These are phyloP conservation scores for Megalopta genalis DNA, from an alignment of 1,140 invertebrate genomes.

Conservation along the genomic window DNA sequence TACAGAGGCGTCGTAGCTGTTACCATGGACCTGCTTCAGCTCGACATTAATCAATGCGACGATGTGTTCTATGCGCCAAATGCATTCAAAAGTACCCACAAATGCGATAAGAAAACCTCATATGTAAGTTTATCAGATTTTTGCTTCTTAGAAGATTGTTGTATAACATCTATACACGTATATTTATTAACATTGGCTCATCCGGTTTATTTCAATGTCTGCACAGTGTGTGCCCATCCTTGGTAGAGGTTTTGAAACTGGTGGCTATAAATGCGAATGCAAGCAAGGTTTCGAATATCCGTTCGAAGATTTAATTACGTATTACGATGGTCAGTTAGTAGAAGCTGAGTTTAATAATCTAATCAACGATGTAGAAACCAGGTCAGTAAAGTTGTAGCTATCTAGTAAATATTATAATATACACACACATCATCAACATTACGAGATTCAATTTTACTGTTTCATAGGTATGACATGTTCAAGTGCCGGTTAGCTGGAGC, in stretches of 20 bases:
- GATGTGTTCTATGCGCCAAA: constrained; percentile 93
- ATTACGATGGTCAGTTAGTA: constrained; percentile 97
- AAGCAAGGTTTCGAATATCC: constrained; percentile 98
- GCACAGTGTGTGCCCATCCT: constrained; percentile 95
- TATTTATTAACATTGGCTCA: not conserved
- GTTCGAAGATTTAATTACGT: constrained; percentile 95
- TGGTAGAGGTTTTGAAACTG: constrained; percentile 93
- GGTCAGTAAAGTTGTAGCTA: not conserved
- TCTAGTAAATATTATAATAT: not conserved
- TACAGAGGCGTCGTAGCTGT: constrained; percentile 96
- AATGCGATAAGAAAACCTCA: constrained; percentile 94
- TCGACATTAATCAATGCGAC: constrained; percentile 98
- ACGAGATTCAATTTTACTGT: not conserved
- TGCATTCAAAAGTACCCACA: constrained; percentile 96
- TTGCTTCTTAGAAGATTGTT: too few species aligned
- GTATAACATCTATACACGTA: too few species aligned
- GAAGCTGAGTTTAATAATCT: constrained; percentile 96
- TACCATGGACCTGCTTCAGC: constrained; percentile 92
- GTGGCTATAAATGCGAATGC: constrained; percentile 99
- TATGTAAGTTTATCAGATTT: constrained; percentile 86
- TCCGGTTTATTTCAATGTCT: constrained; percentile 53
- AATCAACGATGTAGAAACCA: constrained; percentile 84
- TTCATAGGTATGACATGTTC: constrained; percentile 89
- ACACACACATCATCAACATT: not conserved
- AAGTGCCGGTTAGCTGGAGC: constrained; percentile 94